Base-by-base conservation (phyloP, 2,888 invertebrate genomes). In the Hydrotaea cyrtoneurina region DNA sequence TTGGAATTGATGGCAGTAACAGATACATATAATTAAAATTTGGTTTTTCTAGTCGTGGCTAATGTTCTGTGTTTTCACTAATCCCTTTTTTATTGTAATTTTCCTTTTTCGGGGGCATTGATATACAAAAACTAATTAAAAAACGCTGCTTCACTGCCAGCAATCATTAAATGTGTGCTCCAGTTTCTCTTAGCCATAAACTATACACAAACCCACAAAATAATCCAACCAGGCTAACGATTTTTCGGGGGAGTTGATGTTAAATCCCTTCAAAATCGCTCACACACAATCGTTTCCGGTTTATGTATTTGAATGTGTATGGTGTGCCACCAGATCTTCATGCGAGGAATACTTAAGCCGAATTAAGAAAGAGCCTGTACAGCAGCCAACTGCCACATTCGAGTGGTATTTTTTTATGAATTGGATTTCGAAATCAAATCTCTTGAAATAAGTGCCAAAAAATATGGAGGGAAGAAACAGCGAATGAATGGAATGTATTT, bases 211-310 rank as follows among this genome's bases (percentile, higher is more conserved):
- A 26, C 15, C 23, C 59, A 26, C 23, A 21, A 59, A 26, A 23
- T 15, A 59, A 26, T 23, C 59, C 59, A n/a, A 2, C 31, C 50
- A 15, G n/a, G n/a, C 50, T 31, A 31, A 31, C 50, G 1, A 10
- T 39, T 39, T 39, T 39, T 11, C 1, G 13, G 39, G 39, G 39
- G 8, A 39, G 39, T 1, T 8, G 39, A n/a, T 50, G n/a, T 50
- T 50, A n/a, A 50, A 50, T 50, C 50, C n/a, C 50, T 3, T 2
- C 62, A 26, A 62, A 62, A 59, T 4, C 62, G 66, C 73, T 78
- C 80, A 75, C 72, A 75, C 43, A 73, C 57, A 72, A 78, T 71
- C 46, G 78, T 74, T 80, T 78, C 80, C 80, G 73, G 39, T 80
- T 69, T 50, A 62, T 80, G 69, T 78, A 80, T 84, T 62, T 81